phyloP scores from a whole-genome alignment of 1,140 invertebrate genomes.

The Drosophila setifemur region DNA sequence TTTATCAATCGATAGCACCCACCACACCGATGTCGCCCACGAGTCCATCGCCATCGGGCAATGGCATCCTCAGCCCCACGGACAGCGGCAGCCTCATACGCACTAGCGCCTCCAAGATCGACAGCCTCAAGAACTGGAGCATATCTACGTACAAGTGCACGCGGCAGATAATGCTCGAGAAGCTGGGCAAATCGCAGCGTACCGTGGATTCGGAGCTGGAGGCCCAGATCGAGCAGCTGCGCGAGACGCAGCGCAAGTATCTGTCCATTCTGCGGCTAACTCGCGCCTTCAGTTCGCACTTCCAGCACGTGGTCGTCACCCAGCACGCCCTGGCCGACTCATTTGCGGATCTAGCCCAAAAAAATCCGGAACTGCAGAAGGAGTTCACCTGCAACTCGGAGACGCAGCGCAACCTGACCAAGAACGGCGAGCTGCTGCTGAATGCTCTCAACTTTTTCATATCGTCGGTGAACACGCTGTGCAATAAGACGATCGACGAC shows the following conservation, averaged over 20 bases:
- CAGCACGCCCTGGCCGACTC: conserved; percentile 85
- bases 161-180: conserved; percentile 96
- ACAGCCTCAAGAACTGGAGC: conserved; percentile 96
- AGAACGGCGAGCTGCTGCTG: conserved; percentile 96
- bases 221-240: conserved; percentile 93
- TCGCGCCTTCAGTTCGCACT: conserved; percentile 92
- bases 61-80: conserved; percentile 54
- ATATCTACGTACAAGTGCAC: conserved; percentile 99
- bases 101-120: conserved; percentile 89
- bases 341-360: conserved; percentile 97
- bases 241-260: conserved; percentile 97
- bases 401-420: conserved; percentile 95
- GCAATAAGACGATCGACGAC: conserved; percentile 98
- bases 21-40: conserved; percentile 82
- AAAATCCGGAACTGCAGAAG: conserved; percentile 96
- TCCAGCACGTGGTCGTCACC: conserved; percentile 93
- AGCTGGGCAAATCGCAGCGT: conserved; percentile 95
- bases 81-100: conserved; percentile 84
- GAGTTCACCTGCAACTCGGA: conserved; percentile 98
- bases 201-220: conserved; percentile 93
- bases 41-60: conserved; percentile 82
- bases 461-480: conserved; percentile 96
- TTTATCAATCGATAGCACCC: conserved; percentile 50
- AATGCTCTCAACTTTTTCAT: conserved; percentile 98
- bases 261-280: conserved; percentile 93